phyloP scores from a whole-genome alignment of 1,140 invertebrate genomes.

The Ganaspis sp. region DNA sequence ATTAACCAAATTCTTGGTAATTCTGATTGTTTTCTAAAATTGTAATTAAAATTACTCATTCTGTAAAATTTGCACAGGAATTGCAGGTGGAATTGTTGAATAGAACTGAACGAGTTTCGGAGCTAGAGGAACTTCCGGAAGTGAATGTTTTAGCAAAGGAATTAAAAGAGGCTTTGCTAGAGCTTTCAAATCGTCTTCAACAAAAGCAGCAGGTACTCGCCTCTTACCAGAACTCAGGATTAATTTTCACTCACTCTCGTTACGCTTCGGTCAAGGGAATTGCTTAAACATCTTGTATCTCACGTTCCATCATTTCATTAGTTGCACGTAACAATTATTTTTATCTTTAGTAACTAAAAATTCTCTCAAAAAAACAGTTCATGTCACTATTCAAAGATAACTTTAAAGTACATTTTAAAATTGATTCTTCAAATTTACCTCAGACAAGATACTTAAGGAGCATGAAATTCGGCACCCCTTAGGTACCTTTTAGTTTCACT shows the following conservation, averaged over 20 bases:
- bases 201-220: conserved; percentile 73
- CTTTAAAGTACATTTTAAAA: too few species aligned
- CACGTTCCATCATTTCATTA: conserved; percentile 43
- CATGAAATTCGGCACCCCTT: too few species aligned
- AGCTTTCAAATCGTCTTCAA: conserved; percentile 61
- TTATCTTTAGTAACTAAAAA: not conserved
- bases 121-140: conserved; percentile 69
- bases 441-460: too few species aligned
- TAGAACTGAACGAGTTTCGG: conserved; percentile 61
- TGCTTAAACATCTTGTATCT: conserved; percentile 58
- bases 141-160: conserved; percentile 65
- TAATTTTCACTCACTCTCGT: conserved; percentile 56
- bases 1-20: too few species aligned
- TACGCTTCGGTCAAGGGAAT: conserved; percentile 64
- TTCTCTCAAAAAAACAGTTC: not conserved
- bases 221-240: conserved; percentile 67
- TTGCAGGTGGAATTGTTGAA: conserved; percentile 67
- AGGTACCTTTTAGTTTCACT: too few species aligned
- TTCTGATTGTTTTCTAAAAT: too few species aligned
- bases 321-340: conserved; percentile 42
- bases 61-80: conserved; percentile 62
- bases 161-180: conserved; percentile 65
- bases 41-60: too few species aligned
- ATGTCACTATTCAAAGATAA: too few species aligned
- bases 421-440: too few species aligned